phyloP scores from a whole-genome alignment of 2,888 invertebrate genomes.

The Frankliniella intonsa region DNA sequence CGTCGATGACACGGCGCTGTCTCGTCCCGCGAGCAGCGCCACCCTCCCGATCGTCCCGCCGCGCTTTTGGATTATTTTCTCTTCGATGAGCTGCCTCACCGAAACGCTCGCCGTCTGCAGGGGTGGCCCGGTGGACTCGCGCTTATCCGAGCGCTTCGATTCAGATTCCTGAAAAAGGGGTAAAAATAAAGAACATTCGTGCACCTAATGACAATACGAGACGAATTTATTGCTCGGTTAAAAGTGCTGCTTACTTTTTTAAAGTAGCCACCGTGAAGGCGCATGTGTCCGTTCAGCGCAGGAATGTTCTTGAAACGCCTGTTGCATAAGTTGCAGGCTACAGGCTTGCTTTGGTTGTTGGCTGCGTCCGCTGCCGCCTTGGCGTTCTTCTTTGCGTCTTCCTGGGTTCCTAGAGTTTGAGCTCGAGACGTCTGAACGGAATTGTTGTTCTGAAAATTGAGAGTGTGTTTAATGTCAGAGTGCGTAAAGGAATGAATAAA shows the following conservation, averaged over 20 bases:
- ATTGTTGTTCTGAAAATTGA: too few relatives aligned
- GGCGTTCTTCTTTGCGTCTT: not conserved
- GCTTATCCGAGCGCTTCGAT: slow-evolving; percentile 79
- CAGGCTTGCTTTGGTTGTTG: slow-evolving; percentile 64
- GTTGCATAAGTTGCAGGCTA: slow-evolving; percentile 92
- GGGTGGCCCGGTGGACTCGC: slow-evolving; percentile 75
- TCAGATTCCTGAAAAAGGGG: slow-evolving; percentile 64
- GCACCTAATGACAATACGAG: not conserved
- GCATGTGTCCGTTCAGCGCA: slow-evolving; percentile 96
- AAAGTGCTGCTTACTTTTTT: slow-evolving; percentile 64
- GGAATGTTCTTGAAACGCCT: slow-evolving; percentile 96
- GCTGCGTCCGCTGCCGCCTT: slow-evolving; percentile 29
- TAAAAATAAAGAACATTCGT: not conserved
- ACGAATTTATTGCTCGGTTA: not conserved
- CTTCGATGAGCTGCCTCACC: slow-evolving; percentile 84
- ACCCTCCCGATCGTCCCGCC: slow-evolving; percentile 41
- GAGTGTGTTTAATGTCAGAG: too few relatives aligned
- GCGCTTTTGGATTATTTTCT: slow-evolving; percentile 86
- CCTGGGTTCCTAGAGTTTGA: not conserved
- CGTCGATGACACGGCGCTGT: not conserved
- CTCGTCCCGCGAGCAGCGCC: not conserved
- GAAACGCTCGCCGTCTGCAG: slow-evolving; percentile 89
- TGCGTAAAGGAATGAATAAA: too few relatives aligned
- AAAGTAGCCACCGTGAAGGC: slow-evolving; percentile 94
- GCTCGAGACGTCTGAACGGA: too few relatives aligned